Evolutionary conservation across 2,113 vertebrate species (phyloP).

Genomic region (Pelodiscus sinensis): DNA sequence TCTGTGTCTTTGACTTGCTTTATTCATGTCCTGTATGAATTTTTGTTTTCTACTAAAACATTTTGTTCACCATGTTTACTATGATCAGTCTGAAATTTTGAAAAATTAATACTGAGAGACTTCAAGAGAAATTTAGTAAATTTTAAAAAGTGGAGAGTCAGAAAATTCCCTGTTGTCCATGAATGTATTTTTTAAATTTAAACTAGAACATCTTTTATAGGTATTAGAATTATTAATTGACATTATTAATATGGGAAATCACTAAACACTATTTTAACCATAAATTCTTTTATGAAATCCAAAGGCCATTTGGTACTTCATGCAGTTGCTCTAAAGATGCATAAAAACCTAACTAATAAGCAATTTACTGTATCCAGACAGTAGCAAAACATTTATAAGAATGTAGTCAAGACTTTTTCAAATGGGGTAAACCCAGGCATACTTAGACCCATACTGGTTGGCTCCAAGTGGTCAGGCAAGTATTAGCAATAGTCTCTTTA

Average conservation of each 20-base stretch:
- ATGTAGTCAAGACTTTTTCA: neutral
- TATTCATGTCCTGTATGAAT: conserved; percentile 5
- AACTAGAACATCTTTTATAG: neutral
- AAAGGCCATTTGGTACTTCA: neutral
- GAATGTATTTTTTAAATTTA: neutral
- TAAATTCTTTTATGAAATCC: neutral
- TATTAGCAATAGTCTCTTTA: neutral
- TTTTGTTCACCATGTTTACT: conserved; percentile 48
- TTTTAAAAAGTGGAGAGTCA: neutral
- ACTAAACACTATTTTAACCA: neutral
- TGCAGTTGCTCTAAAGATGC: neutral
- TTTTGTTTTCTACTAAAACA: neutral
- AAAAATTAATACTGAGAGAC: neutral
- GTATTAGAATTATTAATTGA: neutral
- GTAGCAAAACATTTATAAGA: neutral
- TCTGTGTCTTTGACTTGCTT: neutral
- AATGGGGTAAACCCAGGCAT: neutral
- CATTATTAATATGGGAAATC: neutral
- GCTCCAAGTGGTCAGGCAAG: neutral
- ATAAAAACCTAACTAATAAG: neutral
- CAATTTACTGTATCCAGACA: neutral
- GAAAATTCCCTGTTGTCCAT: neutral
- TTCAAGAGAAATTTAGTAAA: neutral
- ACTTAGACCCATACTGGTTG: neutral
- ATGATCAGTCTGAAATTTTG: conserved; percentile 8